Percentiles rank a stretch among this genome's conserved stretches.
phyloP scores from a whole-genome alignment of 1,140 invertebrate genomes.

The Brachystomella parvula region DNA sequence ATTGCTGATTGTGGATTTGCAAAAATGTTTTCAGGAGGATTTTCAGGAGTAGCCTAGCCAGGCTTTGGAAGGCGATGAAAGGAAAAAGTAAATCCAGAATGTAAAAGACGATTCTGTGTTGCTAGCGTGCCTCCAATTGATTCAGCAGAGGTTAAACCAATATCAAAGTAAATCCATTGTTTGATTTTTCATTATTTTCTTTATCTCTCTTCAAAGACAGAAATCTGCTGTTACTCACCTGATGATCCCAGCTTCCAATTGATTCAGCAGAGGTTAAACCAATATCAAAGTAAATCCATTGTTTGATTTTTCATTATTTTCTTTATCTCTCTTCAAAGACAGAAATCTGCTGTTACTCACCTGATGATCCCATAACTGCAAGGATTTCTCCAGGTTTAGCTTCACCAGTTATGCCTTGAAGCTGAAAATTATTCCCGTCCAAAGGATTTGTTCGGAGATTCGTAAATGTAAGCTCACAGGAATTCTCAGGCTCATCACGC shows the following conservation, averaged over 20 bases:
- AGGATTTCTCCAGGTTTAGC: constrained; percentile 69
- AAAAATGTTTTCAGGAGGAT: too few species aligned
- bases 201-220: neutral
- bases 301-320: neutral
- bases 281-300: neutral
- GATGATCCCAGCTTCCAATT: constrained; percentile 81
- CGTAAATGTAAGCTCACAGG: constrained; percentile 33
- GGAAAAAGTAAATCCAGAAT: too few species aligned
- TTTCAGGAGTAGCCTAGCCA: too few species aligned
- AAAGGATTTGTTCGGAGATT: constrained; percentile 28
- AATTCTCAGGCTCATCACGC: constrained; percentile 23
- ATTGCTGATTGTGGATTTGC: too few species aligned
- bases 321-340: neutral
- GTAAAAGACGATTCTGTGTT: too few species aligned
- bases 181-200: neutral
- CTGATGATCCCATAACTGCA: constrained; percentile 75
- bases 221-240: constrained; percentile 46
- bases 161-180: neutral
- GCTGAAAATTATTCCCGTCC: constrained; percentile 27
- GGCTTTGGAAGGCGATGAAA: too few species aligned
- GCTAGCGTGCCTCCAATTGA: too few species aligned
- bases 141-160: neutral
- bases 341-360: constrained; percentile 43
- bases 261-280: neutral
- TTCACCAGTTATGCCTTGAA: constrained; percentile 57